A percentile compares a stretch with the other conserved stretches of the same genome.
These are phyloP conservation scores for Amitus sp. DNA, from an alignment of 2,888 invertebrate species.

Conservation along the genomic window DNA sequence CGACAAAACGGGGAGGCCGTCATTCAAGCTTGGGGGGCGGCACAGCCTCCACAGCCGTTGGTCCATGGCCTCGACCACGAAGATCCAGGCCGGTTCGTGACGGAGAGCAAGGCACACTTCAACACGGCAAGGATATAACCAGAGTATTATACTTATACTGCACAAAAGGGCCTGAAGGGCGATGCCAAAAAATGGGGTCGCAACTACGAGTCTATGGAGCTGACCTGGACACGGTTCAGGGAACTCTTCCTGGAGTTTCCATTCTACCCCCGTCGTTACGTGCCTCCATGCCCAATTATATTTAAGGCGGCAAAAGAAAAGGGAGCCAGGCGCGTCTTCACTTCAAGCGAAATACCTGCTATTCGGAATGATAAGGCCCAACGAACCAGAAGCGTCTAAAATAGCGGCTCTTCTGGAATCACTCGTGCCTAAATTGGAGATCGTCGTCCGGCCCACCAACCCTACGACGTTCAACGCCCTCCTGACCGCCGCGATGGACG, in stretches of 20 bases:
- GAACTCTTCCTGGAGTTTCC: constrained; percentile 6
- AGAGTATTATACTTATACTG: background rate
- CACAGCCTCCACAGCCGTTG: background rate
- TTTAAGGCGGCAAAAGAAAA: constrained; percentile 1
- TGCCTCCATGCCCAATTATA: background rate
- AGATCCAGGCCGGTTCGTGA: constrained; percentile 10
- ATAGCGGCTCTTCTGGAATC: no score
- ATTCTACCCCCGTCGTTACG: background rate
- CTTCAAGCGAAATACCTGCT: constrained; percentile 2
- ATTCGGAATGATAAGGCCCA: no score
- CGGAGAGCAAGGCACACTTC: constrained; percentile 3
- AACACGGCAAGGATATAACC: background rate
- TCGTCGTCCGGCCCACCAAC: no score
- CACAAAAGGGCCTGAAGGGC: constrained; percentile 6
- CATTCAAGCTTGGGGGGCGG: background rate
- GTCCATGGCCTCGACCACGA: constrained; percentile 16
- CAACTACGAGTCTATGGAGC: constrained; percentile 5
- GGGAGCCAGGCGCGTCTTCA: background rate
- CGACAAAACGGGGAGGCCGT: background rate
- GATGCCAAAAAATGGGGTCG: constrained; percentile 22
- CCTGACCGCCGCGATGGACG: no score
- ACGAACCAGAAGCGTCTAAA: no score
- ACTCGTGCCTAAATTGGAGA: no score
- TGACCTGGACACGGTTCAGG: constrained; percentile 12
- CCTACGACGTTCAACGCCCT: no score